These are phyloP conservation scores for Tortrix viridana DNA, from an alignment of 2,888 invertebrate species.

Conservation along the genomic window DNA sequence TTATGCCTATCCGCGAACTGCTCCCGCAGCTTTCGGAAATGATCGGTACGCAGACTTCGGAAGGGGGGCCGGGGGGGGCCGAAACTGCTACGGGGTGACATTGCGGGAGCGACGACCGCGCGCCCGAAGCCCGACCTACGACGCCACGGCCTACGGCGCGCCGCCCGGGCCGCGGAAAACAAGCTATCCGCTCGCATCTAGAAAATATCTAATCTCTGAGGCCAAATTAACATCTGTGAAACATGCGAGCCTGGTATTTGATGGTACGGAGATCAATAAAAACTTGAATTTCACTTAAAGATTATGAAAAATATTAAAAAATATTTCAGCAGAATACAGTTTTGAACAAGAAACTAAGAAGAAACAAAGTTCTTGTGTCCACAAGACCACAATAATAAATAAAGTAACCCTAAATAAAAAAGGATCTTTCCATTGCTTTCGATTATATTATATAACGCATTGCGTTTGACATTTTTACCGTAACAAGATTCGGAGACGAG, in stretches of 20 bases:
- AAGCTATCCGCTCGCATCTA: conserved; percentile 27
- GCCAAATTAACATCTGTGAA: too few relatives aligned
- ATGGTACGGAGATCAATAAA: too few relatives aligned
- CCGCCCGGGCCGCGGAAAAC: conserved; percentile 46
- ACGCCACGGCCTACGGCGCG: conserved; percentile 63
- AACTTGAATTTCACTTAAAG: too few relatives aligned
- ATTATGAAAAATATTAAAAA: too few relatives aligned
- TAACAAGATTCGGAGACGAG: conserved; percentile 23
- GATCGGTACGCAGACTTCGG: conserved; percentile 49
- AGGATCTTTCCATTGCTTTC: conserved; percentile 51
- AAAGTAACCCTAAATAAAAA: not conserved
- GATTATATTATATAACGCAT: conserved; percentile 56
- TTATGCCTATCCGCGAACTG: not conserved
- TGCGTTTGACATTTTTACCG: conserved; percentile 48
- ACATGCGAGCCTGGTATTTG: too few relatives aligned
- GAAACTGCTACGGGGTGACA: conserved; percentile 77
- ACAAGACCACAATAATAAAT: not conserved
- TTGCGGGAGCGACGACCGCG: conserved; percentile 77
- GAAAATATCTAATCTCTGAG: conserved; percentile 8
- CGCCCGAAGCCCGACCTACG: conserved; percentile 72
- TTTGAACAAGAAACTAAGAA: not conserved
- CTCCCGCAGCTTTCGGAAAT: conserved; percentile 62
- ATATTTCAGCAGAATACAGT: too few relatives aligned
- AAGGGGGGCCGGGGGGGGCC: conserved; percentile 50
- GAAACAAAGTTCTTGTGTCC: not conserved